These are phyloP conservation scores for Pseudorasbora parva DNA, from an alignment of 2,113 vertebrate genomes.

Conservation along the genomic window DNA sequence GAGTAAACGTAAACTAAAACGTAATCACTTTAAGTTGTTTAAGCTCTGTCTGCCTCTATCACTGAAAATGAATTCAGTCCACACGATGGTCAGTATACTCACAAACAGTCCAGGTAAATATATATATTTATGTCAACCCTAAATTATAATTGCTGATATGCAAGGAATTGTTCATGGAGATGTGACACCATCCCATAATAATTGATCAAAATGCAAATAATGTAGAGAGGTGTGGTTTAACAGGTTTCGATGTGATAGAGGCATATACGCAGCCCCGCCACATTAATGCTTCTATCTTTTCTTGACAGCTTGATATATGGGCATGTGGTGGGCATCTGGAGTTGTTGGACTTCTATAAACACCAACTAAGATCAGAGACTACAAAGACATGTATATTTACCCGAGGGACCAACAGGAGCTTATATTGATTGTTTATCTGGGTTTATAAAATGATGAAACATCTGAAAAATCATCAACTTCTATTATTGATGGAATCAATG, in stretches of 20 bases:
- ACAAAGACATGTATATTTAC: conserved; percentile 5
- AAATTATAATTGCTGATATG: no score
- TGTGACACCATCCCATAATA: not conserved
- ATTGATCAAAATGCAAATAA: not conserved
- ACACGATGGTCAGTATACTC: no score
- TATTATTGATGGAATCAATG: conserved; percentile 13
- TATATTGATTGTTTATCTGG: conserved; percentile 20
- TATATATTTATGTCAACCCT: no score
- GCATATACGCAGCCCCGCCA: not conserved
- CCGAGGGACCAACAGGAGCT: not conserved
- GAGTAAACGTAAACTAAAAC: no score
- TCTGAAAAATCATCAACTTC: not conserved
- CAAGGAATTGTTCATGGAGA: no score
- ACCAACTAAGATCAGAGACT: conserved; percentile 17
- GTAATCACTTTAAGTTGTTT: no score
- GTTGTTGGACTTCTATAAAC: conserved; percentile 29
- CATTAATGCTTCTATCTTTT: conserved; percentile 6
- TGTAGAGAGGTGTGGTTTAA: not conserved
- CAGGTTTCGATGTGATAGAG: conserved; percentile 24
- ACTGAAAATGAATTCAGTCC: no score
- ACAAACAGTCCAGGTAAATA: no score
- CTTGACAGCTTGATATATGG: conserved; percentile 38
- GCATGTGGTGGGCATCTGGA: not conserved
- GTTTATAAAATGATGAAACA: not conserved
- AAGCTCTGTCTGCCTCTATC: no score